Conservation (phyloP, 2,797 vertebrate genomes). For the Molossus alvarezi region DNA sequence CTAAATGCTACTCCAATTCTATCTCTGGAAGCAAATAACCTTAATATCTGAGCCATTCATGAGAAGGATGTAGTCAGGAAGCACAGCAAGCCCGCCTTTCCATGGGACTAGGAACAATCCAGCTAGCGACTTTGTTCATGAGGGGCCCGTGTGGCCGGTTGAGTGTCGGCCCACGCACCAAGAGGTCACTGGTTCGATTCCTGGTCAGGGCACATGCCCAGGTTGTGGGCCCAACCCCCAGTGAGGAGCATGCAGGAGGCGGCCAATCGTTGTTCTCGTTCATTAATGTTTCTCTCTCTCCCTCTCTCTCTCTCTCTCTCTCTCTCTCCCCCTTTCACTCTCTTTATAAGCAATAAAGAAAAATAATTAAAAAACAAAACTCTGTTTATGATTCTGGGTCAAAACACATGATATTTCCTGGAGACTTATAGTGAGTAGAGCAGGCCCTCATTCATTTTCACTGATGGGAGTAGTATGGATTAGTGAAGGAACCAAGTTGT, state of each 20-base stretch:
- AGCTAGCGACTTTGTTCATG: background rate
- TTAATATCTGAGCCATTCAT: background rate
- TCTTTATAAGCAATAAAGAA: too few relatives aligned
- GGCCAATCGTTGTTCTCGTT: too few relatives aligned
- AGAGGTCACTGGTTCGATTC: too few relatives aligned
- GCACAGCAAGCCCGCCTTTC: background rate
- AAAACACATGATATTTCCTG: background rate
- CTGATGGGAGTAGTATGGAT: background rate
- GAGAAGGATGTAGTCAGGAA: conserved; percentile 35
- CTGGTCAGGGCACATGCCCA: too few relatives aligned
- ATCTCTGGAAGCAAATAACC: conserved; percentile 4
- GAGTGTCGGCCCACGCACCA: too few relatives aligned
- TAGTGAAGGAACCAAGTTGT: background rate
- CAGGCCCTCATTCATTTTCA: conserved; percentile 14
- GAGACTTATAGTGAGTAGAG: background rate
- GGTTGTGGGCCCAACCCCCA: too few relatives aligned
- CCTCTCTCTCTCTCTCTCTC: too few relatives aligned
- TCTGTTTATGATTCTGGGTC: background rate
- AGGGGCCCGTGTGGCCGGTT: too few relatives aligned
- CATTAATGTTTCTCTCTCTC: too few relatives aligned
- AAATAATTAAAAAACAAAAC: background rate
- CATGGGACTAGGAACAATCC: background rate
- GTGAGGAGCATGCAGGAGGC: too few relatives aligned
- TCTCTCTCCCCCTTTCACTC: too few relatives aligned
- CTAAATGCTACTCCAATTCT: background rate